These are phyloP conservation scores for Coenobita brevimanus DNA, from an alignment of 1,140 invertebrate genomes.

Conservation along the genomic window DNA sequence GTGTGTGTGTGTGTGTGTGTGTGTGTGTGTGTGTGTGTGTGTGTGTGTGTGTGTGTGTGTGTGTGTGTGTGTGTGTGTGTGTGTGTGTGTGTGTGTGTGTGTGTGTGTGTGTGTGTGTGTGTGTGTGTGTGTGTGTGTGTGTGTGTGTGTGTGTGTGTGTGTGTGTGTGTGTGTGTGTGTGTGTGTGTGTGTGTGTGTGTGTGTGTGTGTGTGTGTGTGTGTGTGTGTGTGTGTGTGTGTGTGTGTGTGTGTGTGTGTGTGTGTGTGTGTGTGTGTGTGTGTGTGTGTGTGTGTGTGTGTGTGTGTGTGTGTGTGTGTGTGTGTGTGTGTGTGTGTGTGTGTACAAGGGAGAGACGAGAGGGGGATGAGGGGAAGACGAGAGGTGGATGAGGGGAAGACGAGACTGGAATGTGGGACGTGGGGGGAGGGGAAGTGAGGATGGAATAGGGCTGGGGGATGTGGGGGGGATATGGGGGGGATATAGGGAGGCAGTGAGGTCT, in stretches of 20 bases:
- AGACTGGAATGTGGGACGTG: background rate
- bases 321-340: too few relatives aligned
- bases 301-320: background rate
- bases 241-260: conserved; percentile 39
- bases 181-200: too few relatives aligned
- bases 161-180: too few relatives aligned
- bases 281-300: conserved; percentile 25
- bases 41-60: background rate
- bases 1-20: too few relatives aligned
- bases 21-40: too few relatives aligned
- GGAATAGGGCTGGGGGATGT: background rate
- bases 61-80: too few relatives aligned
- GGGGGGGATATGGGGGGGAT: background rate
- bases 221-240: conserved; percentile 28
- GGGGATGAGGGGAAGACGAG: background rate
- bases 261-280: conserved; percentile 38
- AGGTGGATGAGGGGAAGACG: background rate
- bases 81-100: too few relatives aligned
- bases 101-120: background rate
- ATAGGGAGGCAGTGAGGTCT: background rate
- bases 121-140: background rate
- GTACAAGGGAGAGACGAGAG: background rate
- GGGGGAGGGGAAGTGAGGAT: background rate
- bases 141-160: background rate
- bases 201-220: too few relatives aligned